phyloP scores from a whole-genome alignment of 2,888 invertebrate species.

The Amphipoea lucens region DNA sequence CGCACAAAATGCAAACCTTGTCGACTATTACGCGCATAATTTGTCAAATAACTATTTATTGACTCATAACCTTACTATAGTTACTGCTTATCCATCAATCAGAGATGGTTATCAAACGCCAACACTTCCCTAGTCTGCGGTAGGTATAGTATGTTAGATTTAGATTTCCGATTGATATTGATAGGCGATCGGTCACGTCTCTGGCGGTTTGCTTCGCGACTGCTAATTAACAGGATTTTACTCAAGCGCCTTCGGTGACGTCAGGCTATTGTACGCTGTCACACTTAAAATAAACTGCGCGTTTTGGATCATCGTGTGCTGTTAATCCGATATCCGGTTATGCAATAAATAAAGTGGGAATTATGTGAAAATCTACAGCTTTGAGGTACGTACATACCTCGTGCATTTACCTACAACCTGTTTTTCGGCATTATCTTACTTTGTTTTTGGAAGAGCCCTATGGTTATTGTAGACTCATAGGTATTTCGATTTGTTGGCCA shows the following conservation, averaged over 20 bases:
- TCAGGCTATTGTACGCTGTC: constrained; percentile 71
- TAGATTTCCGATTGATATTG: constrained; percentile 84
- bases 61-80: constrained; percentile 43
- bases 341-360: constrained; percentile 40
- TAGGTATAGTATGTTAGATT: constrained; percentile 82
- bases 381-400: background rate
- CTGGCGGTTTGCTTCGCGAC: constrained; percentile 70
- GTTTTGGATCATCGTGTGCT: constrained; percentile 57
- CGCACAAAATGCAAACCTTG: constrained; percentile 51
- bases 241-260: constrained; percentile 84
- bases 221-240: constrained; percentile 79
- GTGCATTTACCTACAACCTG: background rate
- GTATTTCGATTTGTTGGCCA: background rate
- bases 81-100: constrained; percentile 56
- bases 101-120: constrained; percentile 56
- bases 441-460: background rate
- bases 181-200: constrained; percentile 86
- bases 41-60: constrained; percentile 64
- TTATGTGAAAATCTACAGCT: constrained; percentile 6
- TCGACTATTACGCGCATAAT: constrained; percentile 57
- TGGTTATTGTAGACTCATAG: background rate
- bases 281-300: constrained; percentile 62
- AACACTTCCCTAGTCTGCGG: constrained; percentile 79
- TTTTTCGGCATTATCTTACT: background rate
- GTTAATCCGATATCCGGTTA: constrained; percentile 63